phyloP scores from a whole-genome alignment of 2,797 vertebrate species.

The Streptopelia turtur region DNA sequence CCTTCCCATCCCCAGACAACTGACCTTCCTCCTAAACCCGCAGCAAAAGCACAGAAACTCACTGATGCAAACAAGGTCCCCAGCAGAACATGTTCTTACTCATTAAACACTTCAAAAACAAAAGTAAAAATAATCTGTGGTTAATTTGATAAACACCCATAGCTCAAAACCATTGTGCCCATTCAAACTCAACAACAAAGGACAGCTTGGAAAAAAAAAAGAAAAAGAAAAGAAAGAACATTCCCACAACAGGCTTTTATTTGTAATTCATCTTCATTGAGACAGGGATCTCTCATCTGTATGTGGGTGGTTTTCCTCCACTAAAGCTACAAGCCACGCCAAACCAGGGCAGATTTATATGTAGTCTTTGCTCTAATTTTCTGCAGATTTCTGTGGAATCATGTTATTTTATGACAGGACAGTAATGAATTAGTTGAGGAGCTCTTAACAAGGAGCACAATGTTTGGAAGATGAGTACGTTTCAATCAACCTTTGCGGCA shows the following conservation, averaged over 20 bases:
- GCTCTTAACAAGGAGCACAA: background rate
- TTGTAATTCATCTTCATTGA: background rate
- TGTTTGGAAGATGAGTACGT: conserved; percentile 8
- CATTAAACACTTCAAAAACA: background rate
- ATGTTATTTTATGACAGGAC: background rate
- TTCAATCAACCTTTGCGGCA: conserved; percentile 38
- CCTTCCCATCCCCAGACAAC: background rate
- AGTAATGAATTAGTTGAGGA: background rate
- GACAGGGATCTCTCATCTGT: background rate
- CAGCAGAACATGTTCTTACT: background rate
- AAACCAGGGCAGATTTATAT: conserved; percentile 18
- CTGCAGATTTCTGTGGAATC: conserved; percentile 51
- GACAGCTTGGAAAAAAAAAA: background rate
- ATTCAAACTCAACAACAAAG: conserved; percentile 48
- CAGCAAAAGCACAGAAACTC: background rate
- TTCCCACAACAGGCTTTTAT: background rate
- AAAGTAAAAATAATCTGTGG: background rate
- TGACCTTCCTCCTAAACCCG: background rate
- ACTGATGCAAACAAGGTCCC: background rate
- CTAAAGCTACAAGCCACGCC: background rate
- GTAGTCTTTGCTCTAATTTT: conserved; percentile 9
- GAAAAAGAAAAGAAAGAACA: background rate
- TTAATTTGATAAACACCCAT: conserved; percentile 32
- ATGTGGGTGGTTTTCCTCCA: conserved; percentile 23
- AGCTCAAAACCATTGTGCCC: conserved; percentile 15